phyloP scores from a whole-genome alignment of 2,797 vertebrate genomes.

The Tragelaphus eurycerus region DNA sequence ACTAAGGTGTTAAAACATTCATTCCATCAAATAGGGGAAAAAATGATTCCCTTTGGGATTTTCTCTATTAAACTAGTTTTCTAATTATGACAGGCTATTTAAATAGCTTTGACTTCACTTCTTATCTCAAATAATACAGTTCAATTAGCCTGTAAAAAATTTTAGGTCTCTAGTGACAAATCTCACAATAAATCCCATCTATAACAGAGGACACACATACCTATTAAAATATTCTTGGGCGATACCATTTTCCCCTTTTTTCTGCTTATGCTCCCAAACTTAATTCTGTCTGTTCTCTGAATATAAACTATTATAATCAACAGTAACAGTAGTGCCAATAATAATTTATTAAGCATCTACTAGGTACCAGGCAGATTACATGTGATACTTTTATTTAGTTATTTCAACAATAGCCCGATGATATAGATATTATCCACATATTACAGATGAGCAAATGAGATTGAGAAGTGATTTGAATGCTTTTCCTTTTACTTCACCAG shows the following conservation, averaged over 20 bases:
- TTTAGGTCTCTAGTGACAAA: constrained; percentile 50
- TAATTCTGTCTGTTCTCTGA: neutral
- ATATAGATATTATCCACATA: neutral
- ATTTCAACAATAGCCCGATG: neutral
- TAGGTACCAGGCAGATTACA: neutral
- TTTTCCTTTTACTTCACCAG: neutral
- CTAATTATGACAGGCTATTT: constrained; percentile 64
- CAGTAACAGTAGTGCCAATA: neutral
- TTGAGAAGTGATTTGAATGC: neutral
- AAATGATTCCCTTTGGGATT: constrained; percentile 53
- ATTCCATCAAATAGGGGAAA: constrained; percentile 36
- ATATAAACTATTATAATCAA: neutral
- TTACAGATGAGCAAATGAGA: neutral
- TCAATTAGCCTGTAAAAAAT: constrained; percentile 65
- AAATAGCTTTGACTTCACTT: constrained; percentile 48
- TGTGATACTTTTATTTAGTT: constrained; percentile 21
- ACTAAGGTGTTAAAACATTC: constrained; percentile 61
- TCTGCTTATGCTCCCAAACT: neutral
- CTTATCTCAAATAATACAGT: constrained; percentile 60
- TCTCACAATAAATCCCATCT: constrained; percentile 37
- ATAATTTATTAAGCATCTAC: constrained; percentile 18
- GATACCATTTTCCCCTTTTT: neutral
- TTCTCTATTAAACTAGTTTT: constrained; percentile 63
- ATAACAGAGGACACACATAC: constrained; percentile 5
- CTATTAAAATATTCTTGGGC: constrained; percentile 44